Evolutionary conservation across 2,113 vertebrate genomes (phyloP), one percentile per base, ranked within the genome.

Genomic region (Charadrius vociferus): DNA sequence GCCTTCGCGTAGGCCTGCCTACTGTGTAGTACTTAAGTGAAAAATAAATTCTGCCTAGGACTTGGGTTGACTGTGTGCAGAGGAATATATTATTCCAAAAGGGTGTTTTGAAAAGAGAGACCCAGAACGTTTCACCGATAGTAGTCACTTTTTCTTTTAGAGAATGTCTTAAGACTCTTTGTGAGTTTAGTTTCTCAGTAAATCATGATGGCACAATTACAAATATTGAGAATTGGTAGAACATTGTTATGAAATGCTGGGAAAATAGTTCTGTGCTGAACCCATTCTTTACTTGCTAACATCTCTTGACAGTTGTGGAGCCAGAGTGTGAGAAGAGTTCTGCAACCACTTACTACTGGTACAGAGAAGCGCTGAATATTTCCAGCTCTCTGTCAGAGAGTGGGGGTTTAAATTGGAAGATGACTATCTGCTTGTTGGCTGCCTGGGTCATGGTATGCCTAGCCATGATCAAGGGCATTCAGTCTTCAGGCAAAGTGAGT

Each of bases 391-490:
- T 99, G 91, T 98, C 99, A 11, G 99, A 99, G 96, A 98, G 99
- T 3, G 99, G 99, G 10, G 99, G 99, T 67, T 98, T 99, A 71
- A 99, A 99, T 80, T 99, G 99, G 99, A 99, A 98, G 98, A 99
- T 99, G 99, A 99, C 99, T 2, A 0, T 99, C 95, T 99, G 99
- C 94, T 98, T 99, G 92, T 97, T 99, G 96, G 97, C 94, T 52
- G 99, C 99, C 78, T 99, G 99, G 99, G 93, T 98, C 49, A 98
- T 99, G 97, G 99, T 99, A 39, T 99, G 99, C 95, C 98, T 99
- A 41, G 99, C 99, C 94, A 99, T 99, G 99, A 99, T 99, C 96
- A 99, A 99, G 98, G 99, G 99, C 75, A 99, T 99, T 96, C 99
- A 99, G 97, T 99, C 99, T 61, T 99, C 99, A 81, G 99, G 99